Evolutionary conservation across 1,140 invertebrate genomes (phyloP), one percentile per base, ranked within the genome.

Genomic region (Philotrypesis tridentata): DNA sequence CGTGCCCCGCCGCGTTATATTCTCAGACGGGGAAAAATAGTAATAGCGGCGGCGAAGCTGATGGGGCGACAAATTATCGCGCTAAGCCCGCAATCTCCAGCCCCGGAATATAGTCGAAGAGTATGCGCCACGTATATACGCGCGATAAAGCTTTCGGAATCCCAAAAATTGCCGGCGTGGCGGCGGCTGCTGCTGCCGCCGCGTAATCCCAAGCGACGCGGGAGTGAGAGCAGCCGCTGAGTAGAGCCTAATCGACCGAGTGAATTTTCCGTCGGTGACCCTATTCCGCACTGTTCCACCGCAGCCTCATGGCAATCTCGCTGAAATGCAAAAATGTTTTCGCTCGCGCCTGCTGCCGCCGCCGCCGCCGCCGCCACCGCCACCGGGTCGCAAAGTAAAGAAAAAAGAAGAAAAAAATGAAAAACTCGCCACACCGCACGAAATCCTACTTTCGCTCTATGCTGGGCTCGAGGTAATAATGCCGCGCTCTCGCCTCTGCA

Each of bases 61-160:
- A 55, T 55, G 48, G 48, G 21, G 48, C 48, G 48, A 55, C 48
- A 55, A 80, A 80, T 80, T 74, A 67, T 74, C 33, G 31, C 33
- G 79, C 71, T 80, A 74, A 80, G 37, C 33, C 31, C 33, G 60
- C 79, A 80, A 80, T 80, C 71, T 80, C 67, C 4, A 17, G 71
- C 71, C 14, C 29, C 29, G 31, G 65, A 11, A 48, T 55, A 55
- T 29, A 72, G 78, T 78, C 71, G 82, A 68, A 79, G 60, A 37
- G 70, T 33, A 61, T 37, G 68, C 23, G 43, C 23, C 55, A 48
- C 37, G 27, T 72, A 73, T 73, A 83, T 83, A 79, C 72, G 77
- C 78, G 72, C 82, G 77, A 83, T 80, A 83, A 75, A 83, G 71
- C 72, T 76, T 60, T 40, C 23, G 70, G 43, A 83, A 83, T 78